These are phyloP conservation scores for Sinosuthora webbiana DNA, from an alignment of 2,113 vertebrate genomes.

Conservation along the genomic window DNA sequence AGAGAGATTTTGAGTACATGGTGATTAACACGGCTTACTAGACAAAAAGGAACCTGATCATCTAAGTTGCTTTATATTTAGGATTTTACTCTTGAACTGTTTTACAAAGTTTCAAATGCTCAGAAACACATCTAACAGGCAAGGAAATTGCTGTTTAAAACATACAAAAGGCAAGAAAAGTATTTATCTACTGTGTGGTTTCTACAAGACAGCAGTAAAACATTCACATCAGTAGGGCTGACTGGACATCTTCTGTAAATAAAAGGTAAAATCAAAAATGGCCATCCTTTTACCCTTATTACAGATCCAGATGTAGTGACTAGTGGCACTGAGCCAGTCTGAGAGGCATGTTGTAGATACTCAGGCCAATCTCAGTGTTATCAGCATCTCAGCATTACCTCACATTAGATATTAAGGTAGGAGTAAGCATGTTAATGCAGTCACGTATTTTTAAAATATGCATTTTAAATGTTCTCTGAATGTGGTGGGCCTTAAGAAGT, in stretches of 20 bases:
- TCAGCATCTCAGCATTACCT: not conserved
- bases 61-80: not conserved
- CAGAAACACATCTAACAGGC: not conserved
- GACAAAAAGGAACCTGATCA: not conserved
- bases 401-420: not conserved
- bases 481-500: not conserved
- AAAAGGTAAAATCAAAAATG: not conserved
- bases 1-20: not conserved
- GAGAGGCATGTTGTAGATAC: not conserved
- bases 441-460: not conserved
- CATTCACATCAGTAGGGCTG: not conserved
- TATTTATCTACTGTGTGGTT: not conserved
- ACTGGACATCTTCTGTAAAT: not conserved
- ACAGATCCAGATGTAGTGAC: not conserved
- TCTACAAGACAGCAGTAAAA: not conserved
- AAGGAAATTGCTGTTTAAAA: not conserved
- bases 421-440: not conserved
- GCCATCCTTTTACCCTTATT: not conserved
- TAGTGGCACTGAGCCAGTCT: not conserved
- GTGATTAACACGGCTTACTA: not conserved
- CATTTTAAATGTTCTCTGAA: not conserved
- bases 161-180: not conserved
- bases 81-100: not conserved
- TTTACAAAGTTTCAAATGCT: not conserved
- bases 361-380: not conserved